Conservation (phyloP, 2,797 vertebrate genomes). For the Cryptoblepharus egeriae region DNA sequence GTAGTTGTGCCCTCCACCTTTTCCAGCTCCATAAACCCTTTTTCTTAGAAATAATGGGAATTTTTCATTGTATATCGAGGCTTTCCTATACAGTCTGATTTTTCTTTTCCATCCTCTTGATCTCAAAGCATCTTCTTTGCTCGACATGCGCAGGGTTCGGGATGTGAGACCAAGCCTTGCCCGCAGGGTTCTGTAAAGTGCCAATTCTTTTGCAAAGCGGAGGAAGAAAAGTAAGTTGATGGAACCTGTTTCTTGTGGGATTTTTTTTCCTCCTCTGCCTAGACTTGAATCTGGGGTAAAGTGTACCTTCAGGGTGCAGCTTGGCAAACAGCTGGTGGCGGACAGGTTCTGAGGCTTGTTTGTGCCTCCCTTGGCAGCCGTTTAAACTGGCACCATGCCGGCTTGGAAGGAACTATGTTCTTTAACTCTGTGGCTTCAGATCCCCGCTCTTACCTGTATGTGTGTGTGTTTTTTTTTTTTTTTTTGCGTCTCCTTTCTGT, state of each 20-base stretch:
- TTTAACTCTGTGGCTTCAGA: background rate
- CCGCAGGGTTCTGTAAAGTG: background rate
- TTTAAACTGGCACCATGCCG: background rate
- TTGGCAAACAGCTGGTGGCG: background rate
- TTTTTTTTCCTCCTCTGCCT: constrained; percentile 1
- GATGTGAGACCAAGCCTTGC: background rate
- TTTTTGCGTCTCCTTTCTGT: background rate
- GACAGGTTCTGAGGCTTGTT: background rate
- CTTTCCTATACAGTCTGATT: too few relatives aligned
- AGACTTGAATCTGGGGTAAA: constrained; percentile 55
- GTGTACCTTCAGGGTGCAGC: constrained; percentile 25
- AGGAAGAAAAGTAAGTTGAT: constrained; percentile 16
- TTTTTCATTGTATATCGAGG: too few relatives aligned
- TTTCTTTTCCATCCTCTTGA: too few relatives aligned
- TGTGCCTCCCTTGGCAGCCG: background rate
- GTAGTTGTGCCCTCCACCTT: too few relatives aligned
- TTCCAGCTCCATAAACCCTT: too few relatives aligned
- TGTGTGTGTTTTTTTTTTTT: too few relatives aligned
- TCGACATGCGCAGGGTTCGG: too few relatives aligned
- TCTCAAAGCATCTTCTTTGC: too few relatives aligned
- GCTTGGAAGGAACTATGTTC: background rate
- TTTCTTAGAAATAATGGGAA: too few relatives aligned
- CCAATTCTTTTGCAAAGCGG: background rate
- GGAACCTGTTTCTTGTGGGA: background rate
- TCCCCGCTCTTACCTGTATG: background rate